Evolutionary conservation across 2,113 vertebrate species (phyloP), one percentile per base, ranked within the genome.

Genomic region (Halcyon senegalensis): DNA sequence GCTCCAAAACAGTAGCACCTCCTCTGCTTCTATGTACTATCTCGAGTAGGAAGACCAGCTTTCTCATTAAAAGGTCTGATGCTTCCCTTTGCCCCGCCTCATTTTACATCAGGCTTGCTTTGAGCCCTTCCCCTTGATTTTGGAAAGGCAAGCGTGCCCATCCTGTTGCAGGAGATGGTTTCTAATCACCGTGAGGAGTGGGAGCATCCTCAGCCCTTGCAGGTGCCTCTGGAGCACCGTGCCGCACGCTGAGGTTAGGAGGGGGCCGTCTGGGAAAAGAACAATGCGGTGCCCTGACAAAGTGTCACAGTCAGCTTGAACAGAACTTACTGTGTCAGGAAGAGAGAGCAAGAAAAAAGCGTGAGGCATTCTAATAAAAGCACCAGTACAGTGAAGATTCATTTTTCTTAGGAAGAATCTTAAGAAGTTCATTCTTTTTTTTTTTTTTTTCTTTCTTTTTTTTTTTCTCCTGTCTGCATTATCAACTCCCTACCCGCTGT

Each of bases 351-450:
- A 95, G 85, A 64, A 91, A 84, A 96, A 89, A 94, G 90, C 30
- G 11, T 8, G 20, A 92, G 67, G 69, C 58, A 27, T 91, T 95
- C 93, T 95, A 96, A 98, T 97, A 96, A 98, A 98, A 96, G 93
- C 94, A 92, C 37, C 4, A 19, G 92, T 17, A 4, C 68, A 39
- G 89, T 68, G 63, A 80, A 85, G 89, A 97, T 96, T 83, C 74
- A 39, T 75, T 94, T 89, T 97, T 96, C 96, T 97, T 94, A 87
- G 90, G 82, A 89, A 94, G 86, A 97, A 92, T 97, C 96, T 97
- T 97, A 96, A 97, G 93, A 97, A 97, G 88, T 85, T 91, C 86
- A 46, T 48, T 17, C 6, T 16, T 16, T 48, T 27, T 63, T 5
- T 50, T n/a, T 2, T 5, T 70, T 5, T 46, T 53, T 51, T 17